Conservation (phyloP, 1,140 invertebrate species). For the Drosophila orosa region DNA sequence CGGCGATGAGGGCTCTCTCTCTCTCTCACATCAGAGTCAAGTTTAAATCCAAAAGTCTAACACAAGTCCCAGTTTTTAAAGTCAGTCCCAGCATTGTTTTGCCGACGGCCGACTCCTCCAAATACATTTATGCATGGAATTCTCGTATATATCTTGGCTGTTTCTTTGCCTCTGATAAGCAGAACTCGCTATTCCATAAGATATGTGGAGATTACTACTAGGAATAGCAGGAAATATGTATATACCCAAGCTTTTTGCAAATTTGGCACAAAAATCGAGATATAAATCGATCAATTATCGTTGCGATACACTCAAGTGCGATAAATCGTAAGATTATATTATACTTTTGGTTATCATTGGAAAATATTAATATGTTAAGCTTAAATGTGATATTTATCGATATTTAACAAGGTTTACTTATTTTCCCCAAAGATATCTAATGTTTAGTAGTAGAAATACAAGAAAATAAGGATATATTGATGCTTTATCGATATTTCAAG, state of each 20-base stretch:
- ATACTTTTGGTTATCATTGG: too few relatives aligned
- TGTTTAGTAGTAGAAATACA: too few relatives aligned
- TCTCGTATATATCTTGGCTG: neutral
- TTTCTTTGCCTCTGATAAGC: neutral
- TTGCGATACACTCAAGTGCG: neutral
- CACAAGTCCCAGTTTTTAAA: neutral
- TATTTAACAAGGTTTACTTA: too few relatives aligned
- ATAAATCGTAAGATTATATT: neutral
- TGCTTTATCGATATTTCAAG: too few relatives aligned
- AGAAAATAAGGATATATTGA: too few relatives aligned
- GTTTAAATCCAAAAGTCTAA: neutral
- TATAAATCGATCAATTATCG: neutral
- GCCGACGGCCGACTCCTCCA: conserved; percentile 24
- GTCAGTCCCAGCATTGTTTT: conserved; percentile 41
- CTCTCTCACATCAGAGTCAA: neutral
- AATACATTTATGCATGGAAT: conserved; percentile 37
- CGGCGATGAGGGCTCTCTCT: neutral
- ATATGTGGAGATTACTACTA: neutral
- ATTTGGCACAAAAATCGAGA: neutral
- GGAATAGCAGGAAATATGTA: neutral
- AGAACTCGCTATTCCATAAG: neutral
- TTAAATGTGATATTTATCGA: neutral
- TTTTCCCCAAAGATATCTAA: too few relatives aligned
- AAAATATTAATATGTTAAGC: neutral
- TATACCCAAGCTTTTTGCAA: neutral